Evolutionary conservation across 2,113 vertebrate genomes (phyloP), one percentile per base, ranked within the genome.

Genomic region (Chaetodon trifascialis): DNA sequence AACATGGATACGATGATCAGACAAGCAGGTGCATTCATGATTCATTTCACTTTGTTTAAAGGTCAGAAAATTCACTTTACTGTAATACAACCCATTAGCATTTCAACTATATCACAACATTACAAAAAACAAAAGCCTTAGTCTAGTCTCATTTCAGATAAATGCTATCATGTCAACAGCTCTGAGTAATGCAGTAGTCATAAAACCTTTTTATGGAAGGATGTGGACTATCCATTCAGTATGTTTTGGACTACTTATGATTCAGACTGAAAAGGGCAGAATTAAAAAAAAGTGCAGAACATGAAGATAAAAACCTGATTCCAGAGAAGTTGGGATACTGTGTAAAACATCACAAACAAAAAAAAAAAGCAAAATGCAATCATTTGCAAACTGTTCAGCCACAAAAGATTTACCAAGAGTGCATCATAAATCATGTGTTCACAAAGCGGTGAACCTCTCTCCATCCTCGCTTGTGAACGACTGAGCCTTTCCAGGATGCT

Each of bases 161-260:
- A 49, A 8, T 19, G 34, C 19, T 11, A 16, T 46, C 17, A 66
- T 11, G 17, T 34, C 44, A 40, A 49, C 52, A 65, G 62, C 51
- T 82, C 55, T 23, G 44, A 74, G 55, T 63, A 64, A 54, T 25
- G 19, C 51, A 70, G 65, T 15, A 10, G 21, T 59, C 51, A 30
- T 42, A 67, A 30, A 54, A 40, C 44, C 47, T 66, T 25, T 9
- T 62, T 9, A 40, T 47, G 52, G 15, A 19, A 59, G 14, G 73
- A 40, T 25, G 36, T 5, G 14, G 12, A 56, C 11, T 1, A 42
- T 11, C 34, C 4, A 76, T 54, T 42, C n/a, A 51, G 5, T 34
- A 52, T 21, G 4, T 23, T 7, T 12, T 44, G 65, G 23, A 40
- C 51, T 10, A 46, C 7, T 15, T 19, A 47, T 17, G 30, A 67